phyloP scores from a whole-genome alignment of 2,113 vertebrate genomes.

The Petroica traversi region DNA sequence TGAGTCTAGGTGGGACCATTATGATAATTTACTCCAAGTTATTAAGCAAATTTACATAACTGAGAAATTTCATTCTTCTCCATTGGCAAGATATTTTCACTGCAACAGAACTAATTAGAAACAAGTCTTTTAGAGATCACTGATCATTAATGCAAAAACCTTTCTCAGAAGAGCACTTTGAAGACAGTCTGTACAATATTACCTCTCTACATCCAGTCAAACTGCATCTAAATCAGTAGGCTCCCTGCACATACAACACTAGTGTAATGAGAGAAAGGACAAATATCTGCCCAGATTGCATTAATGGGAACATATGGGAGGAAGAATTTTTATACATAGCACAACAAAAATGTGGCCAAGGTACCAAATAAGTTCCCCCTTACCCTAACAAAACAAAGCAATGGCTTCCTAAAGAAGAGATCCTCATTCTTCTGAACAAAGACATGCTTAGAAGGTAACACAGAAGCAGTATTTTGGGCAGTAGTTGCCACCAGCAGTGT shows the following conservation, averaged over 20 bases:
- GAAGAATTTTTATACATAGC: background rate
- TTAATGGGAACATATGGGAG: background rate
- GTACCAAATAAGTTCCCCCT: background rate
- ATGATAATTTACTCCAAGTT: background rate
- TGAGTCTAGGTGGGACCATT: background rate
- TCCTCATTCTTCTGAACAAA: background rate
- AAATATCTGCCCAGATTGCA: fast-evolving
- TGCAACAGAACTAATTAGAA: background rate
- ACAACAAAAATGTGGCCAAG: background rate
- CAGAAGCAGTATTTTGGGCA: background rate
- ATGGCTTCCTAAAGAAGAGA: background rate
- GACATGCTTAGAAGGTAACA: background rate
- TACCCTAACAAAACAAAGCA: background rate
- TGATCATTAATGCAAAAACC: background rate
- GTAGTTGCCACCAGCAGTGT: background rate
- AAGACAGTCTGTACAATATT: background rate
- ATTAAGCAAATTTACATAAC: slow-evolving; percentile 1
- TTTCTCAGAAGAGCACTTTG: background rate
- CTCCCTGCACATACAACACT: background rate
- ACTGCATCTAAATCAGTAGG: background rate
- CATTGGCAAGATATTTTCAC: background rate
- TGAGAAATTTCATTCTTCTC: background rate
- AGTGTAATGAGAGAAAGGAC: background rate
- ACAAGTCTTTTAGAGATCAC: background rate
- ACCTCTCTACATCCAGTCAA: background rate